phyloP scores from a whole-genome alignment of 2,113 vertebrate genomes.

The Hyla sarda region DNA sequence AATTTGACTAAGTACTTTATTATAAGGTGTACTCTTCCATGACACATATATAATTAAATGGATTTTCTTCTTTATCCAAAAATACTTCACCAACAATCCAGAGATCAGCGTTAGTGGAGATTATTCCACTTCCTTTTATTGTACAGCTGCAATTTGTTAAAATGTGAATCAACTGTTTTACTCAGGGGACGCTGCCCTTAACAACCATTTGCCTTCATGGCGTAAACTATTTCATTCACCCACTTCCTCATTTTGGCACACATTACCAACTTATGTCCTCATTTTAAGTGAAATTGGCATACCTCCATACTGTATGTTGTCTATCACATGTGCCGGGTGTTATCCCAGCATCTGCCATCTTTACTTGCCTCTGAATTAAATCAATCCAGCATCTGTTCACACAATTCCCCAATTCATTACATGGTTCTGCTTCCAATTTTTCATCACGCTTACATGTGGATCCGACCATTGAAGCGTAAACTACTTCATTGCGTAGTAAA shows the following conservation, averaged over 20 bases:
- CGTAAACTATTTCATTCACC: background rate
- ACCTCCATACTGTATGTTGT: background rate
- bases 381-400: conserved; percentile 20
- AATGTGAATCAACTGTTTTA: background rate
- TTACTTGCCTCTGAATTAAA: conserved; percentile 11
- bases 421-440: background rate
- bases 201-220: background rate
- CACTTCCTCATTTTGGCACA: background rate
- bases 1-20: no score
- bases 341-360: conserved; percentile 15
- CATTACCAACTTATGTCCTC: background rate
- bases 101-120: background rate
- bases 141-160: background rate
- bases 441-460: background rate
- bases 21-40: no score
- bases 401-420: conserved; percentile 11
- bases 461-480: background rate
- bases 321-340: background rate
- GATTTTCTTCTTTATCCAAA: background rate
- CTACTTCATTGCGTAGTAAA: background rate
- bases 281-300: conserved; percentile 2
- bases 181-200: background rate
- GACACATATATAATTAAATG: no score
- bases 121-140: background rate
- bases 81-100: background rate